phyloP scores from a whole-genome alignment of 1,140 invertebrate genomes.

The Drosophila mauritiana region DNA sequence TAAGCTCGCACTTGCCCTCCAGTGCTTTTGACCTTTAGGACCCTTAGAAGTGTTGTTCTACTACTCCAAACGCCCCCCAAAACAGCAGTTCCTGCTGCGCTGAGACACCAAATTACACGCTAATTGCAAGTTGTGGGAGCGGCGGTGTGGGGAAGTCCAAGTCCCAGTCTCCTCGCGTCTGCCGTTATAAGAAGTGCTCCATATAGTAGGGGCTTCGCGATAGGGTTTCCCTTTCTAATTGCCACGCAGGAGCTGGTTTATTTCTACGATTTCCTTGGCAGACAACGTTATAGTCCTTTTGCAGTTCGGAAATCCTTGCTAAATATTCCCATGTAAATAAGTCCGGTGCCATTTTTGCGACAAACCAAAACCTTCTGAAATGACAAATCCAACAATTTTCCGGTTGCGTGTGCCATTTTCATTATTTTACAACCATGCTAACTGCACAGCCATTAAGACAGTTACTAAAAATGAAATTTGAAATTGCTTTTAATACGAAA shows the following conservation, averaged over 20 bases:
- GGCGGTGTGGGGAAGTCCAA: constrained; percentile 24
- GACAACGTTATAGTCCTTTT: background rate
- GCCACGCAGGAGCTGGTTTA: constrained; percentile 35
- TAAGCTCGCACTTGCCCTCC: constrained; percentile 16
- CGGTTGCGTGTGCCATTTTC: constrained; percentile 20
- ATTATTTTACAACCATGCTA: constrained; percentile 13
- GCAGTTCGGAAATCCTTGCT: background rate
- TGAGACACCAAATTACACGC: constrained; percentile 29
- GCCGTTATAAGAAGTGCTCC: constrained; percentile 11
- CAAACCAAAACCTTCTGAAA: background rate
- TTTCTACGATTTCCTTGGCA: constrained; percentile 61
- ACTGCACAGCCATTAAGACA: constrained; percentile 15
- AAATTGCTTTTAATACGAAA: constrained; percentile 9
- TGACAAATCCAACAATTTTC: constrained; percentile 18
- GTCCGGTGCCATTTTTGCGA: background rate
- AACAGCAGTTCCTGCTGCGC: background rate
- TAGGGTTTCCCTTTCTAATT: constrained; percentile 70
- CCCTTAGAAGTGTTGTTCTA: constrained; percentile 28
- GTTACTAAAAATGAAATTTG: constrained; percentile 4
- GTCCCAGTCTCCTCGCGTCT: constrained; percentile 19
- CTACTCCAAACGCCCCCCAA: constrained; percentile 5
- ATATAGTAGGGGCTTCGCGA: constrained; percentile 51
- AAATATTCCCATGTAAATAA: background rate
- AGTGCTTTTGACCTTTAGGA: constrained; percentile 52
- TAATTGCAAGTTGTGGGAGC: constrained; percentile 30